A percentile compares a stretch with the other conserved stretches of the same genome.
phyloP scores from a whole-genome alignment of 2,888 invertebrate species.

The Tinea semifulvella region DNA sequence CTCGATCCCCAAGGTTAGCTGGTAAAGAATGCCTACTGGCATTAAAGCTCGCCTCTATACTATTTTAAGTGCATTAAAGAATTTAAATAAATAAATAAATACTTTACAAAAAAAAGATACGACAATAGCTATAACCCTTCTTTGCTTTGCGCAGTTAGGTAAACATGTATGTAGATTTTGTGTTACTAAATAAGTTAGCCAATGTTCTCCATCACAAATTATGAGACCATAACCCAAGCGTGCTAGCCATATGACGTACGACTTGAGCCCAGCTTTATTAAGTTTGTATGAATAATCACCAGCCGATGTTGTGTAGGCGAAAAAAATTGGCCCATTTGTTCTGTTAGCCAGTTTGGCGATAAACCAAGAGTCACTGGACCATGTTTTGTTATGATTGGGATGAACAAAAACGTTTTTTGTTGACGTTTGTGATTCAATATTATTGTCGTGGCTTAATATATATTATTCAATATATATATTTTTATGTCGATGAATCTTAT shows the following conservation, averaged over 20 bases:
- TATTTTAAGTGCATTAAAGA: no score
- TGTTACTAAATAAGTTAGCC: no score
- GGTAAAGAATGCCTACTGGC: no score
- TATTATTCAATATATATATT: constrained; percentile 1
- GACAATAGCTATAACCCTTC: no score
- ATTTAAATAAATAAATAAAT: no score
- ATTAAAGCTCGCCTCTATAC: no score
- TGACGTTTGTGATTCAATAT: neutral
- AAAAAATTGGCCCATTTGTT: constrained; percentile 10
- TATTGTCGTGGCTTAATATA: neutral
- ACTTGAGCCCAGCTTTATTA: constrained; percentile 8
- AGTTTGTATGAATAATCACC: constrained; percentile 13
- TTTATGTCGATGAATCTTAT: constrained; percentile 1
- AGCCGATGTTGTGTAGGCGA: constrained; percentile 10
- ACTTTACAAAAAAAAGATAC: no score
- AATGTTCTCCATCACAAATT: constrained; percentile 2
- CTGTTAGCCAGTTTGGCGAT: constrained; percentile 3
- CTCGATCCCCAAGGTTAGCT: no score
- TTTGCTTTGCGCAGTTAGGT: no score
- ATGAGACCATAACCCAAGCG: neutral
- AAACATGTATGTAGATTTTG: no score
- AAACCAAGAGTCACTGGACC: constrained; percentile 7
- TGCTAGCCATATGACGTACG: neutral
- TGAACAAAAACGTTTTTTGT: constrained; percentile 4
- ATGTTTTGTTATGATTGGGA: constrained; percentile 11